phyloP scores from a whole-genome alignment of 1,140 invertebrate genomes.

The Bombus pyrosoma region DNA sequence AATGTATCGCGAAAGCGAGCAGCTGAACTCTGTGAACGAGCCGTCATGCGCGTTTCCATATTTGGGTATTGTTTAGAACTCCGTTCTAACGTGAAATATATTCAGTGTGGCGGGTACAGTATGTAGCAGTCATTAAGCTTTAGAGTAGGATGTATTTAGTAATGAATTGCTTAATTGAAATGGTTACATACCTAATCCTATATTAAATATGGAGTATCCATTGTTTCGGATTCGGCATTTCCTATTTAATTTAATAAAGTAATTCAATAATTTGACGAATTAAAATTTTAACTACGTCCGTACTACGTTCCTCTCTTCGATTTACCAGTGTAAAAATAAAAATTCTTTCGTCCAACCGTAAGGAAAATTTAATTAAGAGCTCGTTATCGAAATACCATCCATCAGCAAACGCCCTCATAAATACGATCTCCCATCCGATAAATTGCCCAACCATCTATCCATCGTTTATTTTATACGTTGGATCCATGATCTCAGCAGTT shows the following conservation, averaged over 20 bases:
- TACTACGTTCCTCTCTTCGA: neutral
- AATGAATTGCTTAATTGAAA: slow-evolving; percentile 5
- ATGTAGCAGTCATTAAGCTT: slow-evolving; percentile 1
- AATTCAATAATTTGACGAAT: neutral
- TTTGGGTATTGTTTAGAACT: slow-evolving; percentile 22
- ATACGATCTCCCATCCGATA: neutral
- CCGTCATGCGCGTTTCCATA: neutral
- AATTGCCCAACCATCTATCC: neutral
- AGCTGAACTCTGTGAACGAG: slow-evolving; percentile 8
- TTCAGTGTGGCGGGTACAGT: neutral
- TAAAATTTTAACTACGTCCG: neutral
- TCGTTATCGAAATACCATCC: neutral
- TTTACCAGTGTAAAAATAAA: neutral
- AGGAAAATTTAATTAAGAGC: slow-evolving; percentile 2
- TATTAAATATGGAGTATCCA: neutral
- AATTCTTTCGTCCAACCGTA: neutral
- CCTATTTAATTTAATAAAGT: neutral
- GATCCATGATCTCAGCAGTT: neutral
- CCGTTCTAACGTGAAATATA: neutral
- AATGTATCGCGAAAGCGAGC: slow-evolving; percentile 16
- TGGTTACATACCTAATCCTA: neutral
- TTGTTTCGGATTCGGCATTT: neutral
- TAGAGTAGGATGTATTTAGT: neutral
- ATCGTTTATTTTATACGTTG: neutral
- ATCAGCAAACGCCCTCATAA: neutral